Conservation (phyloP, 2,888 invertebrate species). For the Tinea semifulvella region DNA sequence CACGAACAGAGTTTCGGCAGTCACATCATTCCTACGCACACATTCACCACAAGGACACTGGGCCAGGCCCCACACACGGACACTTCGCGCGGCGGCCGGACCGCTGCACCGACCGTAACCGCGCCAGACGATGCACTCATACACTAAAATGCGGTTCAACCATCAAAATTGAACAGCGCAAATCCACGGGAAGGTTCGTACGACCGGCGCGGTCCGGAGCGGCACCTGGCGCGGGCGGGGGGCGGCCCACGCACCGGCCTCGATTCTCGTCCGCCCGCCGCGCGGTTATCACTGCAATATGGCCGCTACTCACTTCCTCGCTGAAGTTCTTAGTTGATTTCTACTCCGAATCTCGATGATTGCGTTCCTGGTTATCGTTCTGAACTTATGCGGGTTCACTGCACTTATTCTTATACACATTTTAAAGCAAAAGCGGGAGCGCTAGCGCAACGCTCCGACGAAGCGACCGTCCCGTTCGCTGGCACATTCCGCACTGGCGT, state of each 20-base stretch:
- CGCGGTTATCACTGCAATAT: conserved; percentile 69
- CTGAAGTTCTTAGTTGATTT: conserved; percentile 67
- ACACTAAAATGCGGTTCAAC: conserved; percentile 53
- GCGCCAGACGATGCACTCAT: conserved; percentile 55
- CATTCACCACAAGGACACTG: conserved; percentile 52
- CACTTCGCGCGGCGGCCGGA: conserved; percentile 5
- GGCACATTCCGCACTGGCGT: conserved; percentile 67
- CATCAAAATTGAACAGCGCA: conserved; percentile 64
- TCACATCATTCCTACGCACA: conserved; percentile 59
- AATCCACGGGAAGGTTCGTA: conserved; percentile 66
- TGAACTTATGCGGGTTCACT: conserved; percentile 67
- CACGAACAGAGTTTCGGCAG: conserved; percentile 54
- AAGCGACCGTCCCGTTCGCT: conserved; percentile 68
- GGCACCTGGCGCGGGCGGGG: conserved; percentile 54
- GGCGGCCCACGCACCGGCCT: conserved; percentile 69
- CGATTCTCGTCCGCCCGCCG: conserved; percentile 67
- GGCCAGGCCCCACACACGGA: conserved; percentile 47
- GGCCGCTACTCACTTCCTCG: conserved; percentile 68
- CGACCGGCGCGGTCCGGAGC: conserved; percentile 72
- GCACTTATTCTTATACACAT: conserved; percentile 68
- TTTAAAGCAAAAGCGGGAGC: conserved; percentile 67
- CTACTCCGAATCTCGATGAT: conserved; percentile 66
- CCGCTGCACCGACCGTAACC: conserved; percentile 43
- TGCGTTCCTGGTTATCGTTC: conserved; percentile 63
- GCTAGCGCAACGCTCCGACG: conserved; percentile 67